phyloP scores from a whole-genome alignment of 2,888 invertebrate species.

The Orthosia gracilis region DNA sequence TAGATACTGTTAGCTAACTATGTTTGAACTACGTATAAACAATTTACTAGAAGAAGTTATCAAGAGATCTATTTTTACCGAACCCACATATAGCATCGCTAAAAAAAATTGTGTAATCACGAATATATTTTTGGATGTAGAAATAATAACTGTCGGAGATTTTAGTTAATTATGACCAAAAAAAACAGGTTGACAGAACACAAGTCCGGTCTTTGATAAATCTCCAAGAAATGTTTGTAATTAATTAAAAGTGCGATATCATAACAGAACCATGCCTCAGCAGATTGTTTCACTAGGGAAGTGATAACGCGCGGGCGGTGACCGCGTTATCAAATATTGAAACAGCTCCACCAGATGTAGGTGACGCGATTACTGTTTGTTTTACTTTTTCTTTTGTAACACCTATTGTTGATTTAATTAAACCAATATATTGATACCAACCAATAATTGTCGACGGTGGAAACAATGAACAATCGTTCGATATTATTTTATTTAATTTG shows the following conservation, averaged over 20 bases:
- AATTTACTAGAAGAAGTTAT: slow-evolving; percentile 34
- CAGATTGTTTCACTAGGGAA: slow-evolving; percentile 67
- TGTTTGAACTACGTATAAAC: slow-evolving; percentile 16
- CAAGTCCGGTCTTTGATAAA: slow-evolving; percentile 31
- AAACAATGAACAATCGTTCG: neutral
- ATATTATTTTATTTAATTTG: neutral
- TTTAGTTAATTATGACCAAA: slow-evolving; percentile 7
- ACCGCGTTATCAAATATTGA: slow-evolving; percentile 82
- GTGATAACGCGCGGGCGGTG: slow-evolving; percentile 80
- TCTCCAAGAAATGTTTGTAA: slow-evolving; percentile 31
- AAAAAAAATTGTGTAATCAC: slow-evolving; percentile 17
- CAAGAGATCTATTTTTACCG: slow-evolving; percentile 17
- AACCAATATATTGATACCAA: neutral
- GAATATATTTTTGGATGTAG: slow-evolving; percentile 11
- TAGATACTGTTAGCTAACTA: slow-evolving; percentile 1
- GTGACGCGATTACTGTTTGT: slow-evolving; percentile 69
- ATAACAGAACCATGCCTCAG: slow-evolving; percentile 40
- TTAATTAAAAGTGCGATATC: slow-evolving; percentile 49
- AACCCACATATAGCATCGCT: neutral
- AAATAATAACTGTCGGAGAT: slow-evolving; percentile 13
- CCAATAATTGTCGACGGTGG: slow-evolving; percentile 12
- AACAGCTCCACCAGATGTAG: slow-evolving; percentile 74
- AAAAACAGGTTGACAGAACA: slow-evolving; percentile 27
- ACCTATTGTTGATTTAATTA: slow-evolving; percentile 40
- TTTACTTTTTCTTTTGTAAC: slow-evolving; percentile 56